Base-by-base conservation (phyloP, 1,140 invertebrate species). In the Drosophila bocki region DNA sequence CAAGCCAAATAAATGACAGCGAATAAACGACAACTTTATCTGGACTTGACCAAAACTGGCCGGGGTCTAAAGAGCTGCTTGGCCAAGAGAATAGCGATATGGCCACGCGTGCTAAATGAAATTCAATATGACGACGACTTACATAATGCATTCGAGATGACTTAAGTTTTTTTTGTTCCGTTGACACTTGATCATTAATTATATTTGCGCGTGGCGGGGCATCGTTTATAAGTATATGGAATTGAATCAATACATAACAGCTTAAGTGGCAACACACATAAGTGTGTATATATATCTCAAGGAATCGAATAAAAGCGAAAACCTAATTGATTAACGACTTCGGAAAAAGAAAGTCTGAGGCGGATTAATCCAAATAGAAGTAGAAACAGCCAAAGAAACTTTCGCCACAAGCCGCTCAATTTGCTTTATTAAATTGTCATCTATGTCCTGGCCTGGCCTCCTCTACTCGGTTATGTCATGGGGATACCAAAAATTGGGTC, bases 121-220 rank as follows among this genome's bases (percentile, higher is more conserved):
- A 78, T 78, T 78, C 72, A 75, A 83, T 80, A 83, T 56, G 63
- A 45, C 44, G 41, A 35, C 64, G 48, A 48, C 64, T 50, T 75
- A 54, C 57, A 82, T 77, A 87, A 78, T 80, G 67, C 85, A 88
- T 88, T 75, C 64, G 45, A 75, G 77, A 84, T 80, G 76, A 81
- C 63, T 84, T 61, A 68, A 70, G 80, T 62, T 84, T 67, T 67
- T 67, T 53, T 74, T 51, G 45, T 69, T 54, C n/a, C 48, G 51
- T 78, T 78, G 78, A 88, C 72, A 88, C 78, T 88, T 75, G 85
- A 90, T 90, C 84, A 88, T 87, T 88, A 87, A 87, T 87, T 88
- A 87, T 88, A 87, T 84, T 75, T 83, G 69, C 69, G 74, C 77
- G 65, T 77, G 77, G 78, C 68, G 67, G 72, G 76, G 77, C 70